phyloP scores from a whole-genome alignment of 1,140 invertebrate species.

The Cardiocondyla obscurior region DNA sequence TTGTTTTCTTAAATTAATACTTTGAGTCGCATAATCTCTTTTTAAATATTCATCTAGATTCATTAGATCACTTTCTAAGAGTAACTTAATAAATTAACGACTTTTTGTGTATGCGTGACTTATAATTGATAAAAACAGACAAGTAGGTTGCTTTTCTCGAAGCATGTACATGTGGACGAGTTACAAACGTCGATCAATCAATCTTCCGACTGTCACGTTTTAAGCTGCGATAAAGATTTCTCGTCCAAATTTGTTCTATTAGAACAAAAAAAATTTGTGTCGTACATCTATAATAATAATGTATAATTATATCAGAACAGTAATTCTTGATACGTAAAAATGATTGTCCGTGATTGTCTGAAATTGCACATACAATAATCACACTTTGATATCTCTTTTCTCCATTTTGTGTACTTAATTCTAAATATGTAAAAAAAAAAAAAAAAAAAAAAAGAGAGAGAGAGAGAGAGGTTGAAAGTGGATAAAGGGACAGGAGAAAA shows the following conservation, averaged over 20 bases:
- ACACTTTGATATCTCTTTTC: constrained; percentile 13
- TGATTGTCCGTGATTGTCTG: constrained; percentile 77
- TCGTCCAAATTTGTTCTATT: constrained; percentile 13
- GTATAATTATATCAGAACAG: too few species aligned
- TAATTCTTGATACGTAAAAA: constrained; percentile 49
- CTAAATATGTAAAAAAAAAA: neutral
- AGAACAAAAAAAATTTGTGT: constrained; percentile 10
- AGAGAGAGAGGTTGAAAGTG: neutral
- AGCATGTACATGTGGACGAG: constrained; percentile 20
- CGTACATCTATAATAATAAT: constrained; percentile 30
- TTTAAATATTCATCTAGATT: neutral
- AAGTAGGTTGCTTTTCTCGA: neutral
- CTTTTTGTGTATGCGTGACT: constrained; percentile 36
- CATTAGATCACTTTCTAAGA: neutral
- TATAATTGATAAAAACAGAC: constrained; percentile 17
- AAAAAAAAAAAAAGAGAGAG: neutral
- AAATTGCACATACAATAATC: constrained; percentile 44
- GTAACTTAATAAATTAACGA: constrained; percentile 4
- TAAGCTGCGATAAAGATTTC: neutral
- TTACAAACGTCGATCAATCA: neutral
- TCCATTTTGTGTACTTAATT: neutral
- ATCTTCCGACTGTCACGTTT: neutral
- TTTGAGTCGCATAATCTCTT: neutral
- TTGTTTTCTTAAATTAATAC: neutral
- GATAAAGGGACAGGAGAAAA: too few species aligned